Conservation (phyloP, 2,113 vertebrate species). For the Eurypyga helias region DNA sequence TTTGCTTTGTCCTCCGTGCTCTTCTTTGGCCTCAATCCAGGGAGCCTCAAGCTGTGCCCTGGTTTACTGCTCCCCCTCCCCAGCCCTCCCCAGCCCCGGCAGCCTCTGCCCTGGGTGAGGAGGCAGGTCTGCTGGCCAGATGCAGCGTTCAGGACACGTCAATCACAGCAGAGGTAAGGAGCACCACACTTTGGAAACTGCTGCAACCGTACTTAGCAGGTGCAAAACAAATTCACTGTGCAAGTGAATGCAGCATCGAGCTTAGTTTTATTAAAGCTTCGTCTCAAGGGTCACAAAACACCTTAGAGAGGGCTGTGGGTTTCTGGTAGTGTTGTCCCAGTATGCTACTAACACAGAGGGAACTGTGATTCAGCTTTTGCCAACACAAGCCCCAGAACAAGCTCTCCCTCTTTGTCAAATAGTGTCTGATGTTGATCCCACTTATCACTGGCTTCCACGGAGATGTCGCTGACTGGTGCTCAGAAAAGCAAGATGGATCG, state of each 20-base stretch:
- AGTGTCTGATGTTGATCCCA: background rate
- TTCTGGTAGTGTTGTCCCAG: background rate
- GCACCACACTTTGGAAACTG: background rate
- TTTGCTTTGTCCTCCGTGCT: background rate
- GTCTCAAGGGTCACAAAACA: background rate
- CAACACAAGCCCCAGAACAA: background rate
- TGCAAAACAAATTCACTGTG: background rate
- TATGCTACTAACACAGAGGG: background rate
- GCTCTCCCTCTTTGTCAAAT: background rate
- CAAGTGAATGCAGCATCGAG: rapidly evolving
- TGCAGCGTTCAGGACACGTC: background rate
- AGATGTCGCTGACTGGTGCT: background rate
- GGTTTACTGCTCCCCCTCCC: background rate
- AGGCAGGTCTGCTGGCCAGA: background rate
- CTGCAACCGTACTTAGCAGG: background rate
- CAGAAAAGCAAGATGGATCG: background rate
- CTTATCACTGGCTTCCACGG: background rate
- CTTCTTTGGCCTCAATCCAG: background rate
- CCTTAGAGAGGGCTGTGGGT: background rate
- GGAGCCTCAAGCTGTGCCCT: background rate
- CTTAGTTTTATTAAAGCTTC: background rate
- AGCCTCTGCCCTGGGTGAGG: background rate
- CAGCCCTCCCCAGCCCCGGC: background rate
- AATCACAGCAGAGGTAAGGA: background rate
- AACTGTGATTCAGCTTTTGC: background rate